Evolutionary conservation across 2,113 vertebrate genomes (phyloP), one percentile per base, ranked within the genome.

Genomic region (Thalassoma bifasciatum): DNA sequence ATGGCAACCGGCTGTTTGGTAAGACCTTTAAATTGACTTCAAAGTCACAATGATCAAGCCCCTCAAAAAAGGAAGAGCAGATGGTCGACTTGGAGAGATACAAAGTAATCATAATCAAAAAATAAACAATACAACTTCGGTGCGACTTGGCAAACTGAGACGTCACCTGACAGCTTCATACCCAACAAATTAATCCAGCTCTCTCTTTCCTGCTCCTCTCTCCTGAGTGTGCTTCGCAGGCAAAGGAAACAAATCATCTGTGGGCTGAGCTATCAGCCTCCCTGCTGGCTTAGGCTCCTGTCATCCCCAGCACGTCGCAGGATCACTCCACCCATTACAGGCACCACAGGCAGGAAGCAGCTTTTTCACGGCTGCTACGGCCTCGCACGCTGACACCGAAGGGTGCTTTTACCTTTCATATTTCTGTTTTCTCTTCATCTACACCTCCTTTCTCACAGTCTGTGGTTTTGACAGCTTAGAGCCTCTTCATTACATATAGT

Each of bases 1-100:
- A 89, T 88, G 88, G 85, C 88, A 81, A 90, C 86, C 37, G 58
- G 52, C 70, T 80, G 71, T 82, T 81, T 60, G 23, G 63, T 47
- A 50, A 76, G 72, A 67, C 53, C 77, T 68, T 75, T 46, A 69
- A 66, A 81, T 76, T 69, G 26, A 83, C 80, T 65, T 78, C 66
- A 24, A 58, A 72, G 70, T 72, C 61, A 74, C 1, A 0, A 71
- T 62, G 49, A 71, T 75, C 56, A 51, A 22, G 21, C n/a, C 24
- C 24, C 26, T 65, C 62, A 76, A 22, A n/a, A 44, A 57, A 61
- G 1, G 54, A 11, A 60, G 77, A 74, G 42, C 40, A 78, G 73
- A 69, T 12, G 16, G 19, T 5, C 53, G 14, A 65, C 7, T 56
- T 0, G 17, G 30, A 37, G 17, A 22, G 44, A 50, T 51, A 26